Percentiles rank a stretch among this genome's conserved stretches.
Evolutionary conservation across 2,888 invertebrate species (phyloP).

Genomic region (Microctonus hyperodae): DNA sequence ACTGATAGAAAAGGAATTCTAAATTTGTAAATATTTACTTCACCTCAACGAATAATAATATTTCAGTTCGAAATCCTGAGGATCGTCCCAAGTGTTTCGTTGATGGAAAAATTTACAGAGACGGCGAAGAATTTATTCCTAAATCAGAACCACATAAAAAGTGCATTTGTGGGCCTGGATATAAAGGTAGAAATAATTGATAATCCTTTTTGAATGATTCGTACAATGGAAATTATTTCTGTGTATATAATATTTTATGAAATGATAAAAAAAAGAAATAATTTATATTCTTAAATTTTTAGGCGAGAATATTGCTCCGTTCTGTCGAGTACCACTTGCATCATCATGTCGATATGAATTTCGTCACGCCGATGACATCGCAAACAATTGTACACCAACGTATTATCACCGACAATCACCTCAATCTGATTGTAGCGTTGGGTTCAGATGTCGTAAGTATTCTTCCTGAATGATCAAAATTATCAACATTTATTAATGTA

Average conservation of each 20-base stretch:
- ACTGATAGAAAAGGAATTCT: background rate
- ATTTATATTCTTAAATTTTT: conserved; percentile 1
- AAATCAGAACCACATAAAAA: conserved; percentile 38
- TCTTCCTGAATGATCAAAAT: background rate
- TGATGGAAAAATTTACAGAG: conserved; percentile 46
- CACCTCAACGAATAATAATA: background rate
- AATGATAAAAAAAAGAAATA: too few species aligned
- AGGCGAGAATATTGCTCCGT: conserved; percentile 50
- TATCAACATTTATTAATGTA: too few species aligned
- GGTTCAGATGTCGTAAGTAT: conserved; percentile 53
- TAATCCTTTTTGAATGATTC: background rate
- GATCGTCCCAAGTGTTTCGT: conserved; percentile 47
- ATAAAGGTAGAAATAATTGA: conserved; percentile 37
- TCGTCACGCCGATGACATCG: conserved; percentile 25
- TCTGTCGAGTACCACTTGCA: conserved; percentile 42
- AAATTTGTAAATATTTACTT: background rate
- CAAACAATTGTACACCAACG: conserved; percentile 47
- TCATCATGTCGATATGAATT: conserved; percentile 41
- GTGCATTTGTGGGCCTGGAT: conserved; percentile 47
- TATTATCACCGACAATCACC: conserved; percentile 41
- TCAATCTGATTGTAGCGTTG: conserved; percentile 40
- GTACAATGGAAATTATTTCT: too few species aligned
- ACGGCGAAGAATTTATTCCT: conserved; percentile 46
- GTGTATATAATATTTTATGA: too few species aligned
- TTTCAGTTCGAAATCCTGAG: conserved; percentile 42